Percentiles rank a stretch among this genome's conserved stretches.
Conservation (phyloP, 2,113 vertebrate species). For the Saimiri boliviensis region DNA sequence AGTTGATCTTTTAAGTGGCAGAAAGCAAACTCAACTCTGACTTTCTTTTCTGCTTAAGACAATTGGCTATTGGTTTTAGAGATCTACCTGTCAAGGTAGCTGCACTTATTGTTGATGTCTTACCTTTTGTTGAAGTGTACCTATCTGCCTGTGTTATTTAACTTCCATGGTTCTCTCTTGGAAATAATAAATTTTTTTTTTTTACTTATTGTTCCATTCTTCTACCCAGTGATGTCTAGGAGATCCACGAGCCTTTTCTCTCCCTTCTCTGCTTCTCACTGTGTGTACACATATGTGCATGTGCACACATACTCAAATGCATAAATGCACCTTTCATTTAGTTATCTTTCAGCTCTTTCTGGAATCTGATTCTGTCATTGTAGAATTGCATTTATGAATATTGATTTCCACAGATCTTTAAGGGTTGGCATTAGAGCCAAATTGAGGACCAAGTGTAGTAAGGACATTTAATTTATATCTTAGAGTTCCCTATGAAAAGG, state of each 20-base stretch:
- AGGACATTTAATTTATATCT: not conserved
- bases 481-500: constrained; percentile 3
- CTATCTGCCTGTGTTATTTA: not conserved
- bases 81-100: not conserved
- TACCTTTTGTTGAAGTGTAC: not conserved
- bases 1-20: not conserved
- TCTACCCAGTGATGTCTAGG: not conserved
- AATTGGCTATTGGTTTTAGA: not conserved
- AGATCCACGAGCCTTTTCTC: not conserved
- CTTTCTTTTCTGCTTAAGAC: not conserved
- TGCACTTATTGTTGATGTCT: not conserved
- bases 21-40: not conserved
- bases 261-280: not conserved
- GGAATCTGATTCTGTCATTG: not conserved
- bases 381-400: not conserved
- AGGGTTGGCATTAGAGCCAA: not conserved
- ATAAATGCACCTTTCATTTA: not conserved
- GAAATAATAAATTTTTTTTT: not conserved
- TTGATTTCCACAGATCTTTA: not conserved
- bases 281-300: not conserved
- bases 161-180: not conserved
- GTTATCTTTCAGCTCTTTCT: not conserved
- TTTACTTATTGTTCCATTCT: not conserved
- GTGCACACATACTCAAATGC: not conserved
- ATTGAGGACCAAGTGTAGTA: not conserved